Evolutionary conservation across 2,113 vertebrate genomes (phyloP).

Genomic region (Chrysochloris asiatica): DNA sequence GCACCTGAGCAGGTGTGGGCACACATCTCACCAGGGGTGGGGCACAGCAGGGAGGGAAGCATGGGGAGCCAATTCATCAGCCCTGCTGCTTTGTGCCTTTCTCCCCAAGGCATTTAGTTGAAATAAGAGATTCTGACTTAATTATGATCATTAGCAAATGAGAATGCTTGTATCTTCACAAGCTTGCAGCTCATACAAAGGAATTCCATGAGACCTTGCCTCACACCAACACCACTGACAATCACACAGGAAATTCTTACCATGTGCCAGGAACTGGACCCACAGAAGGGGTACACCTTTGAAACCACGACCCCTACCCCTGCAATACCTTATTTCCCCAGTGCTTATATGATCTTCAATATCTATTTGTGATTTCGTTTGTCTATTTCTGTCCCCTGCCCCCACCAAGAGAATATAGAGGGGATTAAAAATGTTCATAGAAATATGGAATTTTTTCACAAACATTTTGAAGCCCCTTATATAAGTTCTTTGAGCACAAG

Average conservation of each 20-base stretch:
- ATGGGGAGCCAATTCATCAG: slow-evolving; percentile 1
- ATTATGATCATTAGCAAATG: slow-evolving; percentile 70
- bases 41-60: slow-evolving; percentile 34
- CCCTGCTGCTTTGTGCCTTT: not conserved
- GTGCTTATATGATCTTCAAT: not conserved
- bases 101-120: slow-evolving; percentile 43
- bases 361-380: not conserved
- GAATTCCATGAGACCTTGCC: slow-evolving; percentile 15
- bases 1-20: slow-evolving; percentile 52
- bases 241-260: too few species aligned
- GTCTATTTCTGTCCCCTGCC: not conserved
- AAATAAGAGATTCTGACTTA: slow-evolving; percentile 67
- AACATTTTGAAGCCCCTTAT: too few species aligned
- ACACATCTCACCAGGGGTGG: not conserved
- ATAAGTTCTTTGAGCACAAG: not conserved
- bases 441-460: too few species aligned
- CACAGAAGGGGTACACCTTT: not conserved
- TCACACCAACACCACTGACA: not conserved
- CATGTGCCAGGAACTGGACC: too few species aligned
- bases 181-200: slow-evolving; percentile 34
- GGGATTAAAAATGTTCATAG: too few species aligned
- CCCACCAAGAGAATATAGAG: not conserved
- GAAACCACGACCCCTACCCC: too few species aligned
- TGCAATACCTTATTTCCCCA: not conserved
- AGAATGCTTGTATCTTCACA: slow-evolving; percentile 42